phyloP scores from a whole-genome alignment of 2,113 vertebrate genomes.

The Serilophus lunatus region DNA sequence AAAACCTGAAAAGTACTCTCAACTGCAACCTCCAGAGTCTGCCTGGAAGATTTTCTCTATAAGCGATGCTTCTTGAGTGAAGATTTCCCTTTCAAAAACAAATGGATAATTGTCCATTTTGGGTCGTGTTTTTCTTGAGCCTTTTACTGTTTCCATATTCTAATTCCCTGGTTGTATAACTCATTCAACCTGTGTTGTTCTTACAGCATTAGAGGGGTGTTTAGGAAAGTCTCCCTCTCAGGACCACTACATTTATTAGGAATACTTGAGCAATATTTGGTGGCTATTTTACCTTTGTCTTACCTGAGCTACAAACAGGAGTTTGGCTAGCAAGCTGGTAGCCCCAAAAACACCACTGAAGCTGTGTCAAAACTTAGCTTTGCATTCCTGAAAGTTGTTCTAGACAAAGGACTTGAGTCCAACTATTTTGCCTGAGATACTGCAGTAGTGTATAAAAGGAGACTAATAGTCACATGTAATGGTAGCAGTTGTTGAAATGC shows the following conservation, averaged over 20 bases:
- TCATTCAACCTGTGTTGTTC: background rate
- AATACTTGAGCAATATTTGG: background rate
- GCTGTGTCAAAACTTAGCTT: background rate
- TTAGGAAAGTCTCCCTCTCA: fast-evolving
- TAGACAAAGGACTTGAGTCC: background rate
- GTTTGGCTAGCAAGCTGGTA: background rate
- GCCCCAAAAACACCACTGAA: background rate
- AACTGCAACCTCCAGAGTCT: background rate
- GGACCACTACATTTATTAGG: background rate
- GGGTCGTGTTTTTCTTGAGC: background rate
- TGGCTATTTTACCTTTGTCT: background rate
- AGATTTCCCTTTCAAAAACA: background rate
- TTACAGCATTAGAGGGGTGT: background rate
- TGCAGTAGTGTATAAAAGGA: background rate
- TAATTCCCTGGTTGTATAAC: background rate
- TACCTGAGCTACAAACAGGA: background rate
- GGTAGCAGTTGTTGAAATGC: no score
- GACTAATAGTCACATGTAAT: background rate
- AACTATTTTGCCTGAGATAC: background rate
- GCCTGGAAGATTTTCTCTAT: background rate
- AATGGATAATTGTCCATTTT: background rate
- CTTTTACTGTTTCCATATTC: background rate
- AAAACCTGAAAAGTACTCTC: background rate
- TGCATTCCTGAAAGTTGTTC: background rate
- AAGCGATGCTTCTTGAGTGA: background rate